Base-by-base conservation (phyloP, 2,888 invertebrate genomes). In the Crematogaster levior region DNA sequence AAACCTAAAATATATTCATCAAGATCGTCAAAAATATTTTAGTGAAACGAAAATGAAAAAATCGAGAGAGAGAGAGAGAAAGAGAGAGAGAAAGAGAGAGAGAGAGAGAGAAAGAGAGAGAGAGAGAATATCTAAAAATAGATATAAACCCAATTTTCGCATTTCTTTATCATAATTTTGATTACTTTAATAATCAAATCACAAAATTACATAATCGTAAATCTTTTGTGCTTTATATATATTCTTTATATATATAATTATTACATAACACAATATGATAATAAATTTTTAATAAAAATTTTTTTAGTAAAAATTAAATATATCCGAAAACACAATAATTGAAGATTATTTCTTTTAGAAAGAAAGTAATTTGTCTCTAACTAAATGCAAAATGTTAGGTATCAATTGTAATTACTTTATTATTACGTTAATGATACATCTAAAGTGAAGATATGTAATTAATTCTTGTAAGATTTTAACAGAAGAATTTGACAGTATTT, bases 401-500 rank as follows among this genome's bases (percentile, higher is more conserved):
- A 53, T 4, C 9, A 40, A 43, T 48, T 61, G 15, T 18, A 53
- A n/a, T 37, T 37, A 70, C 3, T 2, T 24, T 10, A 21, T 75
- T 34, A 46, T 74, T 63, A 77, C 3, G 6, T 18, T 34, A 70
- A 58, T 58, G 37, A 75, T 18, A 63, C 63, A 18, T 40, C 15
- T n/a, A 40, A 53, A 65, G 30, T 58, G 58, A 4, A 56, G 15
- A 46, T 56, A 46, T 48, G 15, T 27, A 48, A 37, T 72, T 43
- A 79, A n/a, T 34, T 18, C 21, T n/a, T 51, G 21, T 30, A 68
- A 34, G 46, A 53, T 85, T 75, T 43, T 51, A 12, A 58, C 21
- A 27, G 30, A 81, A 46, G 61, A 66, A 37, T 65, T 82, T 60
- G 27, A 58, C 51, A 53, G 48, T 70, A 75, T 82, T 86, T 86